Conservation (phyloP, 2,113 vertebrate genomes). For the Euleptes europaea region DNA sequence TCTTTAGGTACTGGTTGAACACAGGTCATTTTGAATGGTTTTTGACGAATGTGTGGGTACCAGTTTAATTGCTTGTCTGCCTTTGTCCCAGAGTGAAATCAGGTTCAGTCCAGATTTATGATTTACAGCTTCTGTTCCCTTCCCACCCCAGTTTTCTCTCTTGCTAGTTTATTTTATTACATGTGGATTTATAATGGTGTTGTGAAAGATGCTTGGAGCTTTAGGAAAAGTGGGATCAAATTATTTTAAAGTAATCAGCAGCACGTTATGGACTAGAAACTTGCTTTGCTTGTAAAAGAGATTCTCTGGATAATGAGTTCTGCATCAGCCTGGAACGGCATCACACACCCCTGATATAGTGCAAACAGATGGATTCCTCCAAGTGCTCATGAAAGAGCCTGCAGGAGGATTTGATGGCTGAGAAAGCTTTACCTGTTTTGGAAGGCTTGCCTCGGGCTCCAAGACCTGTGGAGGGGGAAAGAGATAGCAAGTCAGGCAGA, state of each 20-base stretch:
- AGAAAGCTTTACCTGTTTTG: background rate
- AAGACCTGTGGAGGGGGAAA: background rate
- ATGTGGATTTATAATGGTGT: no score
- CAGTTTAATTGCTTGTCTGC: no score
- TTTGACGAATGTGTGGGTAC: no score
- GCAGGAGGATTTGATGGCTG: background rate
- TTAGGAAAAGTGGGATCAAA: no score
- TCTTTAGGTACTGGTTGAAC: no score
- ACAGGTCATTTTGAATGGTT: no score
- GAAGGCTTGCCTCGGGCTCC: constrained; percentile 8
- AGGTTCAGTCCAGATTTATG: no score
- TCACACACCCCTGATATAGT: background rate
- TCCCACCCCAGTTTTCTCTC: no score
- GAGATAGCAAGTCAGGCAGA: background rate
- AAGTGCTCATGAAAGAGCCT: background rate
- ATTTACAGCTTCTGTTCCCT: no score
- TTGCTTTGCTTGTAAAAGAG: background rate
- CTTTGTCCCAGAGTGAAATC: no score
- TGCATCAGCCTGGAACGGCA: background rate
- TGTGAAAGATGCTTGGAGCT: no score
- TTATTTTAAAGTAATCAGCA: background rate
- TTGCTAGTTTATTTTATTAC: no score
- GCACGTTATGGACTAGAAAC: background rate
- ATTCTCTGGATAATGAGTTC: background rate
- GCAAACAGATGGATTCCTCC: background rate